Percentiles rank a stretch among this genome's conserved stretches.
These are phyloP conservation scores for Sylvicapra grimmia DNA, from an alignment of 2,113 vertebrate genomes.

Conservation along the genomic window DNA sequence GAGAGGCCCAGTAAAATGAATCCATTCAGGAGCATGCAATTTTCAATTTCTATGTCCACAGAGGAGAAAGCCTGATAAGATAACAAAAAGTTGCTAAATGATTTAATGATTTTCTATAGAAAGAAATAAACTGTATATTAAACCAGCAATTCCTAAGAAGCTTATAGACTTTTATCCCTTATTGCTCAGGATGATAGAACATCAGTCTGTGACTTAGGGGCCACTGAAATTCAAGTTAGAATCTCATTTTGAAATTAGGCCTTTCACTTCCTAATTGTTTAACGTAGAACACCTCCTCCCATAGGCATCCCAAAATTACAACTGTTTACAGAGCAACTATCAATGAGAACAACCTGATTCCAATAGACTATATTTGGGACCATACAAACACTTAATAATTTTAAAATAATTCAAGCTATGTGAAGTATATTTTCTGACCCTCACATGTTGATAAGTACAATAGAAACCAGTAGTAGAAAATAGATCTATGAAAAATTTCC, in stretches of 20 bases:
- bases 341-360: not conserved
- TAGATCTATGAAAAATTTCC: not conserved
- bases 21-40: constrained; percentile 36
- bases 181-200: not conserved
- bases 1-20: constrained; percentile 57
- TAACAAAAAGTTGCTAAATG: not conserved
- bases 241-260: not conserved
- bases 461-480: not conserved
- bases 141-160: not conserved
- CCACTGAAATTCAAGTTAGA: not conserved
- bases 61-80: not conserved
- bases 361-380: not conserved
- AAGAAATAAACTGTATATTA: not conserved
- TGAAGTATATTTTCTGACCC: not conserved
- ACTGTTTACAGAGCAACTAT: not conserved
- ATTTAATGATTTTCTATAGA: not conserved
- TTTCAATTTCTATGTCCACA: constrained; percentile 17
- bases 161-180: not conserved
- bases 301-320: not conserved
- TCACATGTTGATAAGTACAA: not conserved
- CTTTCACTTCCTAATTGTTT: not conserved
- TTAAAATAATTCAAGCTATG: not conserved
- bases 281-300: not conserved
- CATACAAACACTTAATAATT: not conserved
- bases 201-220: not conserved